phyloP scores from a whole-genome alignment of 2,888 invertebrate genomes.

The Diplazon laetatorius region DNA sequence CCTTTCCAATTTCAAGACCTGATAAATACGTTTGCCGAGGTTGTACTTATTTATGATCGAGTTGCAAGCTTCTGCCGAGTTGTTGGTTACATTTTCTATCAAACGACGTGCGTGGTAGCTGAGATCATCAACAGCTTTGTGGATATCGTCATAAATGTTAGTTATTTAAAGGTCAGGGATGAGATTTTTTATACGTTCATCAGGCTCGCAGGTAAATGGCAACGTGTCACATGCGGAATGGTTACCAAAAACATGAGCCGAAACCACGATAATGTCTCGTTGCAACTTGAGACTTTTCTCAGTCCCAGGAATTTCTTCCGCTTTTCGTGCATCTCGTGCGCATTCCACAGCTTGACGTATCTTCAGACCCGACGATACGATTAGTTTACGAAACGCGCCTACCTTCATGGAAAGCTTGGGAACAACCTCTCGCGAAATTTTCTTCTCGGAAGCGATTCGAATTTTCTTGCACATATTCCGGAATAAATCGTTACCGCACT shows the following conservation, averaged over 20 bases:
- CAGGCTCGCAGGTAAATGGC: neutral
- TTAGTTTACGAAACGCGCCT: neutral
- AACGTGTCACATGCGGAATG: conserved; percentile 34
- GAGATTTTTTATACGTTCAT: conserved; percentile 31
- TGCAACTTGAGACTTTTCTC: conserved; percentile 14
- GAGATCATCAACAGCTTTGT: conserved; percentile 38
- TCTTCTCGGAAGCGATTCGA: too few relatives aligned
- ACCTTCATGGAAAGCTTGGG: too few relatives aligned
- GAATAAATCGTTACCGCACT: conserved; percentile 5
- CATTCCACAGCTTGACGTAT: conserved; percentile 40
- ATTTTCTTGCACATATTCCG: neutral
- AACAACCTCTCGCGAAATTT: too few relatives aligned
- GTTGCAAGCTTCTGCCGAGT: conserved; percentile 60
- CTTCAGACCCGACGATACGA: conserved; percentile 1
- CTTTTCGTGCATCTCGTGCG: conserved; percentile 7
- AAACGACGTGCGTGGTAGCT: conserved; percentile 61
- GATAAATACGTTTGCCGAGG: conserved; percentile 70
- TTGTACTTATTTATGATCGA: conserved; percentile 47
- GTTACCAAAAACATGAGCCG: conserved; percentile 35
- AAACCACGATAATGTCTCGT: conserved; percentile 19
- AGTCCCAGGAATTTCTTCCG: neutral
- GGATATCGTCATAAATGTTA: conserved; percentile 50
- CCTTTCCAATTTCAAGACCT: conserved; percentile 29
- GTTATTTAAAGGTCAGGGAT: conserved; percentile 32
- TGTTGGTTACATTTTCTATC: conserved; percentile 60